Percentiles rank a stretch among this genome's conserved stretches.
Evolutionary conservation across 2,888 invertebrate species (phyloP).

Genomic region (Cosmia trapezina): DNA sequence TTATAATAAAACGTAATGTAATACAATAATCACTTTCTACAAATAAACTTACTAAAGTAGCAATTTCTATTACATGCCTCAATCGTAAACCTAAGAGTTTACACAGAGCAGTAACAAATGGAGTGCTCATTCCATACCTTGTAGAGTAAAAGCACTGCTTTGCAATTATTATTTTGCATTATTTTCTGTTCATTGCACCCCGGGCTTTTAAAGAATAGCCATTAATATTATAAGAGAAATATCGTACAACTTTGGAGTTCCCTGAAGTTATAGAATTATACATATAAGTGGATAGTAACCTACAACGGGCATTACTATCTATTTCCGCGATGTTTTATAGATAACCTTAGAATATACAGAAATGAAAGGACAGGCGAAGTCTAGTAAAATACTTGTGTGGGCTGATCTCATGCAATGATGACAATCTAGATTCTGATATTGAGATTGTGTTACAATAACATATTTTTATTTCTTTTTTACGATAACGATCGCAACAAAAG

Average conservation of each 20-base stretch:
- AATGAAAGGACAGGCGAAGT: neutral
- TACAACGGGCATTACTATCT: too few species aligned
- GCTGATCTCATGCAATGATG: neutral
- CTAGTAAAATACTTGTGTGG: neutral
- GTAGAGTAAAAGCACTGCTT: neutral
- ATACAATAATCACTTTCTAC: constrained; percentile 44
- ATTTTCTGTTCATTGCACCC: neutral
- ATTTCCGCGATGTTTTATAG: neutral
- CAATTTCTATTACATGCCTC: constrained; percentile 48
- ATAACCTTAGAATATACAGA: neutral
- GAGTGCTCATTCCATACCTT: constrained; percentile 3
- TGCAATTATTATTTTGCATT: neutral
- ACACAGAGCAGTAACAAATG: constrained; percentile 25
- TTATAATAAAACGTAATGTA: constrained; percentile 5
- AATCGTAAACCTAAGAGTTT: constrained; percentile 50
- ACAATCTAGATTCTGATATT: neutral
- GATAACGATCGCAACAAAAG: neutral
- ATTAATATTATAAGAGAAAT: neutral
- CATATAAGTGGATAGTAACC: too few species aligned
- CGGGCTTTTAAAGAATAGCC: neutral
- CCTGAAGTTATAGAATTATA: neutral
- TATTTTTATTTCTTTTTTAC: neutral
- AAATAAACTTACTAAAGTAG: constrained; percentile 46
- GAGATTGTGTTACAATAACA: neutral
- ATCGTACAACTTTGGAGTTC: neutral